phyloP scores from a whole-genome alignment of 1,140 invertebrate species.

The Oedothorax gibbosus region DNA sequence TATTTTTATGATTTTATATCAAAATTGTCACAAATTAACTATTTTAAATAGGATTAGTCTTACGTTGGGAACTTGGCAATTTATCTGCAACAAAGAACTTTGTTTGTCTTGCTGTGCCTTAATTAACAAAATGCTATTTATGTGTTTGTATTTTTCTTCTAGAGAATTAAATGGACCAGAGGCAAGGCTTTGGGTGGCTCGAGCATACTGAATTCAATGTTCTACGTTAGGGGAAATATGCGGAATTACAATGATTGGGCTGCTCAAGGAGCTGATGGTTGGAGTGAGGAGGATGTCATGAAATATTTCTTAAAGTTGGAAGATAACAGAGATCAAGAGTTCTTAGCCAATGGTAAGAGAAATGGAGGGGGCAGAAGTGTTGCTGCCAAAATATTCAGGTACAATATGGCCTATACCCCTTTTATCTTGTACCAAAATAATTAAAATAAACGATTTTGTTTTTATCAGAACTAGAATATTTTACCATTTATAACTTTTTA shows the following conservation, averaged over 20 bases:
- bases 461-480: too few species aligned
- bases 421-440: too few species aligned
- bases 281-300: slow-evolving; percentile 87
- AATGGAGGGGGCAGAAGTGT: slow-evolving; percentile 65
- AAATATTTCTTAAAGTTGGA: slow-evolving; percentile 79
- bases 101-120: too few species aligned
- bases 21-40: too few species aligned
- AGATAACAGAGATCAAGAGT: slow-evolving; percentile 87
- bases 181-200: slow-evolving; percentile 76
- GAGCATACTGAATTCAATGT: slow-evolving; percentile 94
- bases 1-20: too few species aligned
- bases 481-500: too few species aligned
- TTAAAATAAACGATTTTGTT: too few species aligned
- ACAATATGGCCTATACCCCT: slow-evolving; percentile 75
- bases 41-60: too few species aligned
- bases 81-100: too few species aligned
- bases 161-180: slow-evolving; percentile 62
- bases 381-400: slow-evolving; percentile 80
- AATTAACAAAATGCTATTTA: too few species aligned
- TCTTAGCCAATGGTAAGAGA: slow-evolving; percentile 75
- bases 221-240: slow-evolving; percentile 93
- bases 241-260: slow-evolving; percentile 95
- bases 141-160: too few species aligned
- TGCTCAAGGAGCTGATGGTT: slow-evolving; percentile 82
- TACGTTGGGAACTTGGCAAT: too few species aligned